Evolutionary conservation across 2,888 invertebrate species (phyloP).

Genomic region (Diaperis boleti): DNA sequence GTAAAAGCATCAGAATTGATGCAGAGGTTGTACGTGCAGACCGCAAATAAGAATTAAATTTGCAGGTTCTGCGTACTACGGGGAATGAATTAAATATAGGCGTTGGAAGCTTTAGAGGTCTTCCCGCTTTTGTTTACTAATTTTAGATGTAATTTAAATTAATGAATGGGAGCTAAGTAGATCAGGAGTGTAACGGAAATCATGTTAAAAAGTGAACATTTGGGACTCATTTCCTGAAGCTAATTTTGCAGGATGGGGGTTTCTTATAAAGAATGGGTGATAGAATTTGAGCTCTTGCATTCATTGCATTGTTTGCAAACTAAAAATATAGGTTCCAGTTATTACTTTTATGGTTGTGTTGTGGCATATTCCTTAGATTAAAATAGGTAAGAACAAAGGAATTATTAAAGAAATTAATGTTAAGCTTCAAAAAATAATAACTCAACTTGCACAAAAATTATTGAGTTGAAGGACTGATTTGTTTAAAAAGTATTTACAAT

Average conservation of each 20-base stretch:
- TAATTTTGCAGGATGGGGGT: not conserved
- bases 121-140: constrained; percentile 2
- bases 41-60: constrained; percentile 3
- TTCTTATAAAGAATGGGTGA: not conserved
- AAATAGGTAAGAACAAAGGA: no score
- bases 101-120: not conserved
- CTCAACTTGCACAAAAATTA: no score
- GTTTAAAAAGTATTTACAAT: no score
- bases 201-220: not conserved
- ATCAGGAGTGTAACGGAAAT: not conserved
- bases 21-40: not conserved
- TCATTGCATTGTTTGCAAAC: no score
- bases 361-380: no score
- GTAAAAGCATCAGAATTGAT: not conserved
- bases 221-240: not conserved
- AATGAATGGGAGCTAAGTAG: not conserved
- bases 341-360: no score
- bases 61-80: not conserved
- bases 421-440: no score
- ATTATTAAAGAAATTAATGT: no score
- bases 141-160: constrained; percentile 17
- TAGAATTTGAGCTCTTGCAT: not conserved
- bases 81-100: not conserved
- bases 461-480: no score
- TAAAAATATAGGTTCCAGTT: no score